Conservation (phyloP, 2,113 vertebrate species). For the Callopanchax toddi region DNA sequence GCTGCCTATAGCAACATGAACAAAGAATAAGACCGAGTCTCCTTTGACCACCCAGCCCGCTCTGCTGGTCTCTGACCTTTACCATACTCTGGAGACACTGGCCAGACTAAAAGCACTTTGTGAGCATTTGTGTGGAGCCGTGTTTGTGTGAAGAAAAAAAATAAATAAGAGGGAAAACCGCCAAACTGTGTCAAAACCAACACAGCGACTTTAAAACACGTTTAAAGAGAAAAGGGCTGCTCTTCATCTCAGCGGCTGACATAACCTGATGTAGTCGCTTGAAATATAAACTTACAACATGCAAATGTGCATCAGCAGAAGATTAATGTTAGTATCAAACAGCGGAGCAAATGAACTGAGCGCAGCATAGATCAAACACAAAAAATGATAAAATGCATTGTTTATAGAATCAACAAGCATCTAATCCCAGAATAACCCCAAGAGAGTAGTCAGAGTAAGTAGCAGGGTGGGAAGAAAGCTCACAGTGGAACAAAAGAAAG, state of each 20-base stretch:
- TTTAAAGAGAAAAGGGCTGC: conserved; percentile 5
- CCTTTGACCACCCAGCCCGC: conserved; percentile 14
- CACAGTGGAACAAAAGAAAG: conserved; percentile 26
- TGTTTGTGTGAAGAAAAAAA: background rate
- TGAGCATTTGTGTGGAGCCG: background rate
- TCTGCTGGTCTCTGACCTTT: conserved; percentile 49
- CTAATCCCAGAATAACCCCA: conserved; percentile 46
- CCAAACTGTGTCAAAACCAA: conserved; percentile 4
- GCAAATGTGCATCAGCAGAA: conserved; percentile 24
- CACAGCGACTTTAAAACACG: conserved; percentile 5
- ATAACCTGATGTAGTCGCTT: conserved; percentile 12
- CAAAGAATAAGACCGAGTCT: conserved; percentile 37
- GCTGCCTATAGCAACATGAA: conserved; percentile 61
- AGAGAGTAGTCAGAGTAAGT: conserved; percentile 28
- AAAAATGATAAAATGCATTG: conserved; percentile 35
- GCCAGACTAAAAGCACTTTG: conserved; percentile 13
- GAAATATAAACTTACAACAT: conserved; percentile 16
- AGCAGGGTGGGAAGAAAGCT: conserved; percentile 19
- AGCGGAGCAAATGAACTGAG: conserved; percentile 26
- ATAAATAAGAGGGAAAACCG: background rate
- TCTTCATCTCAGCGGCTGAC: conserved; percentile 10
- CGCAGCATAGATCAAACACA: conserved; percentile 38
- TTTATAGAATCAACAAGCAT: conserved; percentile 55
- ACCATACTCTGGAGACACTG: conserved; percentile 22
- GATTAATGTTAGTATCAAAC: conserved; percentile 48